Conservation (phyloP, 1,140 invertebrate genomes). For the Pseudoatta argentina region DNA sequence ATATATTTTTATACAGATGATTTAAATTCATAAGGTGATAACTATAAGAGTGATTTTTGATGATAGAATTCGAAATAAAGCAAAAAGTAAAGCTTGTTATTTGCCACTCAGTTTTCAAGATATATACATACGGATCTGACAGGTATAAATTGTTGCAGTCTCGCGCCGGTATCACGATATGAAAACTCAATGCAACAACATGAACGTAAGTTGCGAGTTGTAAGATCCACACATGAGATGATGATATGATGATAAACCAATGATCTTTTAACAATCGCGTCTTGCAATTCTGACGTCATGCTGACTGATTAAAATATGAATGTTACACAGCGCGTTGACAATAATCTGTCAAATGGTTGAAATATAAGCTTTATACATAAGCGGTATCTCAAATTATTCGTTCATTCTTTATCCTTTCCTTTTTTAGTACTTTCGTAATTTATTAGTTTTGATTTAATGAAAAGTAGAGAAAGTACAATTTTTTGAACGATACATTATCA, state of each 20-base stretch:
- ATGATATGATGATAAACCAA: constrained; percentile 51
- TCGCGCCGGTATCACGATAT: constrained; percentile 19
- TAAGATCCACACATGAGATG: constrained; percentile 33
- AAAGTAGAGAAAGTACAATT: neutral
- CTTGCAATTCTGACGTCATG: constrained; percentile 36
- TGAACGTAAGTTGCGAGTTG: constrained; percentile 9
- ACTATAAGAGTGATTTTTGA: neutral
- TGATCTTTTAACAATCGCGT: constrained; percentile 51
- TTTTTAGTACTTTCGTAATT: neutral
- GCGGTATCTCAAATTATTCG: neutral
- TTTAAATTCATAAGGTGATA: neutral
- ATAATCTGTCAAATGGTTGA: constrained; percentile 22
- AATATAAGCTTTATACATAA: neutral
- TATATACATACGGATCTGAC: neutral
- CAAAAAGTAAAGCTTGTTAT: constrained; percentile 2
- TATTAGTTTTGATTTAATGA: neutral
- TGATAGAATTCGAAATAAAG: neutral
- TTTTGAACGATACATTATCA: neutral
- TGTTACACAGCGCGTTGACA: neutral
- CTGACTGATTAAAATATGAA: constrained; percentile 28
- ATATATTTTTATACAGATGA: neutral
- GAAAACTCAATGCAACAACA: constrained; percentile 33
- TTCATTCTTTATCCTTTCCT: neutral
- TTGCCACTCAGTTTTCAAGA: constrained; percentile 30
- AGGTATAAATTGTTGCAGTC: constrained; percentile 48